phyloP scores from a whole-genome alignment of 2,113 vertebrate genomes.

The Seriola quinqueradiata region DNA sequence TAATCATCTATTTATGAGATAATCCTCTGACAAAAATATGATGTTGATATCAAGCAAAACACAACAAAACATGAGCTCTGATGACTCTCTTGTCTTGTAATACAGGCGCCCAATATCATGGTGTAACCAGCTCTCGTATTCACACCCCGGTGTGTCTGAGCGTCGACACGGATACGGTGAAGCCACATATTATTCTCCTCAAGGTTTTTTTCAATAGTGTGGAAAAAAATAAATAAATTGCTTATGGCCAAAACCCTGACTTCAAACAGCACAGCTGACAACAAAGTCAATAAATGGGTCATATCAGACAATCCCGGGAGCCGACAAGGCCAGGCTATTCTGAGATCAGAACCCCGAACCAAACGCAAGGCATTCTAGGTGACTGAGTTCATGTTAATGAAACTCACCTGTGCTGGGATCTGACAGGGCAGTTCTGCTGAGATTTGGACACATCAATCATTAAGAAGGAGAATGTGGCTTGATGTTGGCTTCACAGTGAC shows the following conservation, averaged over 20 bases:
- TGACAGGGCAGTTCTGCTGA: constrained; percentile 60
- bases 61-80: constrained; percentile 10
- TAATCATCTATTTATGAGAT: constrained; percentile 63
- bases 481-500: constrained; percentile 21
- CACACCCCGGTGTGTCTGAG: constrained; percentile 6
- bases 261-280: constrained; percentile 61
- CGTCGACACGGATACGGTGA: constrained; percentile 4
- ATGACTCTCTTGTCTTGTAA: not conserved
- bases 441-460: constrained; percentile 71
- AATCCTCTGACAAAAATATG: constrained; percentile 42
- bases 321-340: constrained; percentile 50
- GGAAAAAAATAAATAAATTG: constrained; percentile 44
- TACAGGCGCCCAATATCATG: not conserved
- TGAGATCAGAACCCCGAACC: constrained; percentile 52
- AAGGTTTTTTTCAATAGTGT: constrained; percentile 31
- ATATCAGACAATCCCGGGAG: constrained; percentile 46
- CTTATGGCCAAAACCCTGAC: constrained; percentile 52
- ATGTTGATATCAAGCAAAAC: constrained; percentile 18
- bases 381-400: constrained; percentile 64
- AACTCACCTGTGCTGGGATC: constrained; percentile 52
- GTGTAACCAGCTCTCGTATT: not conserved
- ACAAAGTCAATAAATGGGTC: constrained; percentile 65
- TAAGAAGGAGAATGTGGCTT: constrained; percentile 48
- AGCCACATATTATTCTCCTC: constrained; percentile 27
- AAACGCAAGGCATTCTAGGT: constrained; percentile 56